Base-by-base conservation (phyloP, 2,113 vertebrate genomes). In the Carassius carassius region DNA sequence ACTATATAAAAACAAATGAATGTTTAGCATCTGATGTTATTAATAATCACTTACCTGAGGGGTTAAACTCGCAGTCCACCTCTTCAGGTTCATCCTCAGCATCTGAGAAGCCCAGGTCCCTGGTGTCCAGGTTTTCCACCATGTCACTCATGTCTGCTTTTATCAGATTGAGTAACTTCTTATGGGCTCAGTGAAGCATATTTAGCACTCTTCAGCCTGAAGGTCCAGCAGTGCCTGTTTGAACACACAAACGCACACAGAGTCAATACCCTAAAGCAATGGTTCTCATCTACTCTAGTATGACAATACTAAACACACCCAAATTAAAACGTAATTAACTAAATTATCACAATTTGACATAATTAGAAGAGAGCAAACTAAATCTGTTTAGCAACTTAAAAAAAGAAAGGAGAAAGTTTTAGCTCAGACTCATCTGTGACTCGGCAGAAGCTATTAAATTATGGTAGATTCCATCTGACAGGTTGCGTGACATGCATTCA, bases 61-160 rank as follows among this genome's bases (percentile, higher is more conserved):
- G 11, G 67, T 95, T 1, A 91, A 90, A 9, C 0, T 93, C 96
- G 0, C 87, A 89, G 29, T 99, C 97, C 0, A 93, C 92, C 83
- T 99, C 97, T 37, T 99, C 87, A 4, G 13, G 63, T 21, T 86
- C 97, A 29, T 95, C 97, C 0, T 97, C 97, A 2, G 94, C 95
- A 72, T 82, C 81, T 13, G 81, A 82, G 0, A 94, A 77, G 85
- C 96, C 96, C 82, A 99, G 95, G 83, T 99, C 98, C 82, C 95
- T 93, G 11, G 97, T 94, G 88, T 99, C 98, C 86, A 99, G 92
- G 88, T 93, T 97, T 91, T 98, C 97, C 10, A 97, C 96, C 2
- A 97, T 90, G 35, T 96, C 95, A 47, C 93, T 96, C 97, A 99
- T 98, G 91, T 97, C 96, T 41, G 91, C 91, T 23, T 94, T 95